phyloP scores from a whole-genome alignment of 2,113 vertebrate species.

The Xiphorhynchus elegans region DNA sequence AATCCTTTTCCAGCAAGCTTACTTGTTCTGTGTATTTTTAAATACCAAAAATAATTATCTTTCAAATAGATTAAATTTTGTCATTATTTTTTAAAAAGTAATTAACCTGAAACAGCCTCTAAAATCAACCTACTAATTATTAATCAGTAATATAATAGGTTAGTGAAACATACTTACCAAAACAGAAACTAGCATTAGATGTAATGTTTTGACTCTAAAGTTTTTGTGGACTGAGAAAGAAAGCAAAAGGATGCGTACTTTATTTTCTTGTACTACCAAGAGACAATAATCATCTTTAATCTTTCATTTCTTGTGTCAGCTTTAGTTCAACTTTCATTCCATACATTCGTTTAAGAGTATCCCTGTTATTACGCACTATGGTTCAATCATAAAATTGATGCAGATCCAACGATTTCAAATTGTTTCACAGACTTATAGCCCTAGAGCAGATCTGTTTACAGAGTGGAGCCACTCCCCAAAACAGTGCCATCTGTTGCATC shows the following conservation, averaged over 20 bases:
- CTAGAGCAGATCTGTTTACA: background rate
- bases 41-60: slow-evolving; percentile 24
- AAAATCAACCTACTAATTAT: slow-evolving; percentile 11
- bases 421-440: background rate
- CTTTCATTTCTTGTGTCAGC: background rate
- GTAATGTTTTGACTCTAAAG: background rate
- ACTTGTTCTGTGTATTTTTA: background rate
- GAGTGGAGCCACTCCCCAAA: background rate
- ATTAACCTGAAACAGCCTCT: slow-evolving; percentile 6
- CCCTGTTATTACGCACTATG: background rate
- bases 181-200: background rate
- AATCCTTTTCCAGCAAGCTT: background rate
- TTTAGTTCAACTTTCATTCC: background rate
- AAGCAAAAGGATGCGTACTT: background rate
- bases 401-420: background rate
- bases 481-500: background rate
- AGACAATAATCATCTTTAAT: background rate
- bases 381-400: background rate
- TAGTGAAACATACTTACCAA: background rate
- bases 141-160: background rate
- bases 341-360: background rate
- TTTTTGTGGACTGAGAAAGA: background rate
- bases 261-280: background rate
- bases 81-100: slow-evolving; percentile 12
- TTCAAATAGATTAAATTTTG: background rate